Conservation (phyloP, 1,140 invertebrate genomes). For the Brachionus sp. region DNA sequence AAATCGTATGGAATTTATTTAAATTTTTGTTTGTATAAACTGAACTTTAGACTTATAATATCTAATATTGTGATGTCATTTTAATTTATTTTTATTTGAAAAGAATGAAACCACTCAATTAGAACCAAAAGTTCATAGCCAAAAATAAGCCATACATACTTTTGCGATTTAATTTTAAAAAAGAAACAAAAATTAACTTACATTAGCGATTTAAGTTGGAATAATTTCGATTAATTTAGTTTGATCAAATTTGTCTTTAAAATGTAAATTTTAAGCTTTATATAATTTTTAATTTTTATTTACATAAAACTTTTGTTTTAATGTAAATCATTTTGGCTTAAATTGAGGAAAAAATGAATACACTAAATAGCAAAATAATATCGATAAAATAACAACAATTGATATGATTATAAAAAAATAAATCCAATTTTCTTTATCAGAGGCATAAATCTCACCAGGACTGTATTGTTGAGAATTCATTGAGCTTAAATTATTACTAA, state of each 20-base stretch:
- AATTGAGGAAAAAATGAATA: constrained; percentile 40
- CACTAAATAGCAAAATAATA: constrained; percentile 40
- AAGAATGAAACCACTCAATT: not conserved
- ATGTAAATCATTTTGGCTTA: not conserved
- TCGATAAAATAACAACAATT: constrained; percentile 26
- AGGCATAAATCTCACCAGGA: constrained; percentile 25
- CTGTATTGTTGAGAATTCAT: constrained; percentile 13
- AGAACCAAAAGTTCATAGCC: not conserved
- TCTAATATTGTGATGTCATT: not conserved
- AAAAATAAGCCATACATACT: not conserved
- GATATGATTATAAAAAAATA: constrained; percentile 40
- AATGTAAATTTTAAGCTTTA: not conserved
- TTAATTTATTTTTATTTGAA: not conserved
- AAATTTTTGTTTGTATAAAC: not conserved
- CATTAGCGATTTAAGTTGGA: too few relatives aligned
- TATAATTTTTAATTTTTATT: not conserved
- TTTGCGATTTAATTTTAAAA: not conserved
- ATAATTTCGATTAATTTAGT: too few relatives aligned
- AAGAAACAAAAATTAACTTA: not conserved
- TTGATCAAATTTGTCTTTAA: not conserved
- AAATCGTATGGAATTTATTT: not conserved
- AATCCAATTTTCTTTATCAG: constrained; percentile 39
- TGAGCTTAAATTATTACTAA: not conserved
- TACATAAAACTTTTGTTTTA: too few relatives aligned
- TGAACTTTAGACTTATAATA: not conserved